A percentile compares a stretch with the other conserved stretches of the same genome.
phyloP scores from a whole-genome alignment of 2,797 vertebrate species.

The Nyctalus aviator region DNA sequence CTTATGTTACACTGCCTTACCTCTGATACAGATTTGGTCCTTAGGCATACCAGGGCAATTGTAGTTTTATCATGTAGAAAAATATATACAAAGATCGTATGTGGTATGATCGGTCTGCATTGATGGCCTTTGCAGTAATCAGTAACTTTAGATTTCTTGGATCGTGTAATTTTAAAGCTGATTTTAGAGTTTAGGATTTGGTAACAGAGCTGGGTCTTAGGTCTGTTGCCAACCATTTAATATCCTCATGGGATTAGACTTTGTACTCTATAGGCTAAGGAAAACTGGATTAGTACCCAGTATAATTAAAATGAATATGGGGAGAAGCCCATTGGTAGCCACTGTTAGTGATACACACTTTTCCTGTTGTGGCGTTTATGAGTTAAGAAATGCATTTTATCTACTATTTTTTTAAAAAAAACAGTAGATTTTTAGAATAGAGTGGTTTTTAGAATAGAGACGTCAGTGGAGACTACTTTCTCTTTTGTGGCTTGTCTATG shows the following conservation, averaged over 20 bases:
- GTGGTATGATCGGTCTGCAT: background rate
- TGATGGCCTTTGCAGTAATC: background rate
- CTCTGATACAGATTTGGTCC: background rate
- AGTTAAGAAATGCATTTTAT: slow-evolving; percentile 6
- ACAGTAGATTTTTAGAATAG: background rate
- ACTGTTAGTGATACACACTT: background rate
- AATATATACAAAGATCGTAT: background rate
- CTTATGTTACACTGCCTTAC: background rate
- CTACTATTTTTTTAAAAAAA: background rate
- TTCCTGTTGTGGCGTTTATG: background rate
- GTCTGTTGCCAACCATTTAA: slow-evolving; percentile 11
- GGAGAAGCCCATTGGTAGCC: background rate
- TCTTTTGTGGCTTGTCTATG: background rate
- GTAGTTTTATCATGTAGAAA: background rate
- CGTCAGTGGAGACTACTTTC: background rate
- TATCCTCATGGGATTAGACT: background rate
- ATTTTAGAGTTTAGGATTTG: slow-evolving; percentile 29
- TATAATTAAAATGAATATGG: background rate
- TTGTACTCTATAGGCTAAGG: background rate
- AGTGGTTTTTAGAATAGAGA: background rate
- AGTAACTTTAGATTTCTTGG: slow-evolving; percentile 31
- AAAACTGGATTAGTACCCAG: background rate
- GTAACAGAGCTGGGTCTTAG: slow-evolving; percentile 17
- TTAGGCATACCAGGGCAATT: background rate
- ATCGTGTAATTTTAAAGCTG: slow-evolving; percentile 24